Percentiles rank a stretch among this genome's conserved stretches.
phyloP scores from a whole-genome alignment of 2,113 vertebrate species.

The Notothenia rossii region DNA sequence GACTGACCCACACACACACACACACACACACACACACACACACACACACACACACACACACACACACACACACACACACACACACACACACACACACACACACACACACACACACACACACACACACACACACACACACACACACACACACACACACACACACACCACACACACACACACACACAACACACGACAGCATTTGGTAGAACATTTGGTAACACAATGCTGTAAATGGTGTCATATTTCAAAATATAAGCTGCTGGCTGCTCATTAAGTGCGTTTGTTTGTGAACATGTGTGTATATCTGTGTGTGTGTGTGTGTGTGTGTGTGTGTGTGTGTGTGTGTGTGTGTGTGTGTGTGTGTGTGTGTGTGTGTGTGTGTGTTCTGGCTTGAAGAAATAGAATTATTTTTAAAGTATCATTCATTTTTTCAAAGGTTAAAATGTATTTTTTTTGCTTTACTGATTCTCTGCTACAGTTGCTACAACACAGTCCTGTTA shows the following conservation, averaged over 20 bases:
- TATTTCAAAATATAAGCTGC: slow-evolving; percentile 58
- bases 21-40: slow-evolving; percentile 26
- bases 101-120: slow-evolving; percentile 18
- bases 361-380: slow-evolving; percentile 9
- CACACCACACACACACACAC: slow-evolving; percentile 31
- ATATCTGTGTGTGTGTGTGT: neutral
- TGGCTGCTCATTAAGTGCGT: neutral
- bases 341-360: neutral
- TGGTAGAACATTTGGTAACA: slow-evolving; percentile 56
- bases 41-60: slow-evolving; percentile 29
- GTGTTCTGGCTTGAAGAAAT: neutral
- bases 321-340: neutral
- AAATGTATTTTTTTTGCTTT: neutral
- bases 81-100: slow-evolving; percentile 37
- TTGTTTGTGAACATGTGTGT: neutral
- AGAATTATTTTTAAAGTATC: no score
- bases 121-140: slow-evolving; percentile 1
- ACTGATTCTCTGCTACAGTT: slow-evolving; percentile 45
- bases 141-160: no score
- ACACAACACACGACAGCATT: slow-evolving; percentile 42
- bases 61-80: slow-evolving; percentile 23
- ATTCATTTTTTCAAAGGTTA: no score
- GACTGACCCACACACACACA: neutral
- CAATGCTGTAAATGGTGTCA: slow-evolving; percentile 29
- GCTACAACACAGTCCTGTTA: slow-evolving; percentile 39